Evolutionary conservation across 2,113 vertebrate genomes (phyloP).

Genomic region (Coptodon bakossiorum): DNA sequence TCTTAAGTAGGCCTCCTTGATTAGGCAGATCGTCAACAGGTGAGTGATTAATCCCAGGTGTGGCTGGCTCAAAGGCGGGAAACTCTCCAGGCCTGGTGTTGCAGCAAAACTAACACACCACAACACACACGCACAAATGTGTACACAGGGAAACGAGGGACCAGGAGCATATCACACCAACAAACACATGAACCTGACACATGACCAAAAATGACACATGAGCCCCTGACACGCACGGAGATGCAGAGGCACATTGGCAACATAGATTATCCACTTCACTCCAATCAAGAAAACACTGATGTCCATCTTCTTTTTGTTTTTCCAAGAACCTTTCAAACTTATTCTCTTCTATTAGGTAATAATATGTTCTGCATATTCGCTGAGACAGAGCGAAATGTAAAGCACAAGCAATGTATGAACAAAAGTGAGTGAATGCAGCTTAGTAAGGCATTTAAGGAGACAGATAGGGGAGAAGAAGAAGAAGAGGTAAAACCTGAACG

Average conservation of each 20-base stretch:
- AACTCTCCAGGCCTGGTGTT: fast-evolving
- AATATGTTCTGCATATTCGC: fast-evolving
- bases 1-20: background rate
- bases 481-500: background rate
- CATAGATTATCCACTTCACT: background rate
- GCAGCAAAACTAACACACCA: background rate
- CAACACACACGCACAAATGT: background rate
- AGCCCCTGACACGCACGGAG: fast-evolving
- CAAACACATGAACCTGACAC: background rate
- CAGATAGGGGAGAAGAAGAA: fast-evolving
- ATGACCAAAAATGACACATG: background rate
- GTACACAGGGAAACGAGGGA: fast-evolving
- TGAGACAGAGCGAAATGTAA: fast-evolving
- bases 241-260: background rate
- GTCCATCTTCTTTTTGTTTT: background rate
- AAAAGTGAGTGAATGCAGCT: background rate
- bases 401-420: background rate
- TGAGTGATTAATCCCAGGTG: background rate
- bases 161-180: background rate
- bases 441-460: background rate
- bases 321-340: background rate
- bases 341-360: background rate
- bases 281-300: background rate
- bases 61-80: background rate
- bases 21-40: background rate